phyloP scores from a whole-genome alignment of 1,140 invertebrate genomes.

The Drosophila pseudoananassae region DNA sequence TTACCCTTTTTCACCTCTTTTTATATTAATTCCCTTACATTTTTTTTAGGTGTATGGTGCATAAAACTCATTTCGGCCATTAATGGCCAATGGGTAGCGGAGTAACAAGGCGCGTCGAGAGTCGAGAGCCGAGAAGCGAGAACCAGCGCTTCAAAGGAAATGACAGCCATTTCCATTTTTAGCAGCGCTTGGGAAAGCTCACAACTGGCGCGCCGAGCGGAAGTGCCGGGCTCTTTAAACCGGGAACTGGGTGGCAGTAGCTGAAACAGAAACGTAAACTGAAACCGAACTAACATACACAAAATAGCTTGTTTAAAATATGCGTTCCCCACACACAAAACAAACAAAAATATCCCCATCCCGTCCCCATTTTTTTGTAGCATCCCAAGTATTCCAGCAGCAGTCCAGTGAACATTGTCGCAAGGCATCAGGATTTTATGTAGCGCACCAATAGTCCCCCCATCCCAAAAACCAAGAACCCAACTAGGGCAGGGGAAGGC shows the following conservation, averaged over 20 bases:
- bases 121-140: slow-evolving; percentile 2
- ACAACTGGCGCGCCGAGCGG: slow-evolving; percentile 54
- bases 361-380: slow-evolving; percentile 23
- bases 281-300: slow-evolving; percentile 28
- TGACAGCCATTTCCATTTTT: slow-evolving; percentile 67
- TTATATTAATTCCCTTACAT: no score
- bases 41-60: slow-evolving; percentile 16
- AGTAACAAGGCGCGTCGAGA: slow-evolving; percentile 20
- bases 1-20: not conserved
- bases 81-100: slow-evolving; percentile 38
- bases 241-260: not conserved
- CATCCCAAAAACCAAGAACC: not conserved
- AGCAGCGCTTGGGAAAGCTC: slow-evolving; percentile 65
- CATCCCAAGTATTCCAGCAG: slow-evolving; percentile 4
- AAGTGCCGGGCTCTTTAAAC: slow-evolving; percentile 57
- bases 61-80: slow-evolving; percentile 68
- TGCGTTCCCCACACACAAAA: slow-evolving; percentile 16
- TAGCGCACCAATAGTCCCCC: slow-evolving; percentile 67
- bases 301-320: slow-evolving; percentile 74
- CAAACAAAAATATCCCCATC: slow-evolving; percentile 40
- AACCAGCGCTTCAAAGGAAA: slow-evolving; percentile 55
- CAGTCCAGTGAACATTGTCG: slow-evolving; percentile 68
- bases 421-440: slow-evolving; percentile 77
- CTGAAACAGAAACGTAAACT: slow-evolving; percentile 22
- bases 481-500: not conserved